Conservation (phyloP, 2,113 vertebrate species). For the Hemiscyllium ocellatum region DNA sequence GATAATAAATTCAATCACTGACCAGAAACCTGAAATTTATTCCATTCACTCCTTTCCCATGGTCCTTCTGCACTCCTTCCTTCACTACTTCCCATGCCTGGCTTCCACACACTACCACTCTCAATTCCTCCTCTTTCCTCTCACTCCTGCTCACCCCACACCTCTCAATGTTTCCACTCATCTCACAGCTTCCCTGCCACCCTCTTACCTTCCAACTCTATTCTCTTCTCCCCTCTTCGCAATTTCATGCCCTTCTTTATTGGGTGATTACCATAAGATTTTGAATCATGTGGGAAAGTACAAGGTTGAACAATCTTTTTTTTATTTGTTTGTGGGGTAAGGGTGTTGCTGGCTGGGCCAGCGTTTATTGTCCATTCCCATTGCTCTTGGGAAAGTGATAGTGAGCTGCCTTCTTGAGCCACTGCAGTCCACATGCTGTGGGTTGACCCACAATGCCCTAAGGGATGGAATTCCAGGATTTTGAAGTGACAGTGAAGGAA, state of each 20-base stretch:
- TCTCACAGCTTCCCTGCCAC: too few relatives aligned
- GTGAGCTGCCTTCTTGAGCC: too few relatives aligned
- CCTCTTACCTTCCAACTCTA: neutral
- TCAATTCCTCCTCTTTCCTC: neutral
- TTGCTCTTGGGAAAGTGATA: too few relatives aligned
- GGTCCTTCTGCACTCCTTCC: neutral
- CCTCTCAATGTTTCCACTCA: too few relatives aligned
- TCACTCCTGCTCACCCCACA: neutral
- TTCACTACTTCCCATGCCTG: neutral
- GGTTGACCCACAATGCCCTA: too few relatives aligned
- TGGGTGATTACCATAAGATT: neutral
- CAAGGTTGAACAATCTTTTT: too few relatives aligned
- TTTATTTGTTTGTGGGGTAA: too few relatives aligned
- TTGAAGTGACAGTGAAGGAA: too few relatives aligned
- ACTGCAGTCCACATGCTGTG: too few relatives aligned
- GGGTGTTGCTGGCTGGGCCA: too few relatives aligned
- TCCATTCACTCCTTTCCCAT: neutral
- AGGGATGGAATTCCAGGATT: too few relatives aligned
- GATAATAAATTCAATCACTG: neutral
- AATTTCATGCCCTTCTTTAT: neutral
- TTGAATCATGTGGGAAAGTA: neutral
- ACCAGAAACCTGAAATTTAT: neutral
- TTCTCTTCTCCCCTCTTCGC: neutral
- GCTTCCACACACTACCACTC: neutral
- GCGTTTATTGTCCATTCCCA: too few relatives aligned